Conservation (phyloP, 2,113 vertebrate species). For the Callithrix jacchus region DNA sequence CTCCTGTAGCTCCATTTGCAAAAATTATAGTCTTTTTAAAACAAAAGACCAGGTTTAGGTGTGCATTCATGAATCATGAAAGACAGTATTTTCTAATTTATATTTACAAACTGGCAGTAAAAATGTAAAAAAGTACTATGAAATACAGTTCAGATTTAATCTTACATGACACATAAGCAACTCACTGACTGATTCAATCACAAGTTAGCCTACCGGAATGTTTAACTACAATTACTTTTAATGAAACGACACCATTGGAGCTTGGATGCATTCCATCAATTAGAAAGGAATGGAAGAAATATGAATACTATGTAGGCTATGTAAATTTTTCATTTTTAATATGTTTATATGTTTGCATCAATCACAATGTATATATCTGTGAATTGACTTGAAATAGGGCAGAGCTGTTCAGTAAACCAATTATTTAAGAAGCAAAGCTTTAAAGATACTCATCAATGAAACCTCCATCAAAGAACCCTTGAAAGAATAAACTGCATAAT, state of each 20-base stretch:
- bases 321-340: background rate
- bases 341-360: background rate
- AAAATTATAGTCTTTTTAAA: background rate
- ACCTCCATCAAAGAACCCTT: slow-evolving; percentile 62
- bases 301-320: background rate
- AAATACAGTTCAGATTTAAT: background rate
- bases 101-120: background rate
- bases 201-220: background rate
- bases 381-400: slow-evolving; percentile 11
- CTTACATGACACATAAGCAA: background rate
- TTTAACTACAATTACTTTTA: slow-evolving; percentile 35
- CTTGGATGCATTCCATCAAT: background rate
- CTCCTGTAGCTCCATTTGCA: background rate
- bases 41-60: background rate
- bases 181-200: background rate
- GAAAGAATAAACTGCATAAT: slow-evolving; percentile 58
- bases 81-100: background rate
- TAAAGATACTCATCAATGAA: slow-evolving; percentile 21
- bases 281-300: background rate
- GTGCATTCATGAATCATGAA: background rate
- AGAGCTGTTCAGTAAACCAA: slow-evolving; percentile 38
- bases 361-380: background rate
- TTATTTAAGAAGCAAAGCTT: slow-evolving; percentile 47
- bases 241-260: background rate
- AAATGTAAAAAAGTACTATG: background rate